Evolutionary conservation across 2,888 invertebrate species (phyloP), one percentile per base, ranked within the genome.

Genomic region (Ophioninae sp.): DNA sequence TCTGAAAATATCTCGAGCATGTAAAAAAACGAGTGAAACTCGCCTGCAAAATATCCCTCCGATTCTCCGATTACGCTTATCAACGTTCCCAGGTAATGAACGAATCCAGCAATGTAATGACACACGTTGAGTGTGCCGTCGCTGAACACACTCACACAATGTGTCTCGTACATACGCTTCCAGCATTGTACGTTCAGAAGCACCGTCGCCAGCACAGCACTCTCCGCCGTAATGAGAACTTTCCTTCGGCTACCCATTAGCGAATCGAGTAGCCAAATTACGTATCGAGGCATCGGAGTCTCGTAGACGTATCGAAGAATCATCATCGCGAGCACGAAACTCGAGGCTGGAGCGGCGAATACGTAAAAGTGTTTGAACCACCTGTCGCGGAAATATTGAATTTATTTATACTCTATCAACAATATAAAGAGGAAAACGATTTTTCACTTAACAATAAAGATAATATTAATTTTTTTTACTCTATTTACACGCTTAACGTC

Each of bases 331-430:
- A 95, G 91, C 21, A 94, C 92, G 0, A 92, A 79, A n/a, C 91
- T 90, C 75, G 95, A 95, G 87, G 95, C 94, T 39, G 95, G 86
- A 1, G 95, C 93, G 0, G 97, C 95, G 89, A 96, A 95, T 7
- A 95, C 90, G 91, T 98, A 98, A 90, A 97, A 97, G 93, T 98
- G 97, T 87, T 93, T 94, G 89, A 97, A 98, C 94, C 96, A 96
- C 44, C 94, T 94, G 88, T 67, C 13, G 7, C 17, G 5, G 13
- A 50, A 50, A 10, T 17, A 17, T 17, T 50, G 3, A 50, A 8
- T 0, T 50, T 17, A 17, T 50, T 50, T 0, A 50, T 3, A 17
- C 0, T 17, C 0, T 50, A 10, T 6, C 17, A 5, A 50, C 13
- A 50, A 50, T 50, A 13, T 0, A 17, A 50, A 21, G 20, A 20